phyloP scores from a whole-genome alignment of 1,140 invertebrate species.

The Lucilia sericata region DNA sequence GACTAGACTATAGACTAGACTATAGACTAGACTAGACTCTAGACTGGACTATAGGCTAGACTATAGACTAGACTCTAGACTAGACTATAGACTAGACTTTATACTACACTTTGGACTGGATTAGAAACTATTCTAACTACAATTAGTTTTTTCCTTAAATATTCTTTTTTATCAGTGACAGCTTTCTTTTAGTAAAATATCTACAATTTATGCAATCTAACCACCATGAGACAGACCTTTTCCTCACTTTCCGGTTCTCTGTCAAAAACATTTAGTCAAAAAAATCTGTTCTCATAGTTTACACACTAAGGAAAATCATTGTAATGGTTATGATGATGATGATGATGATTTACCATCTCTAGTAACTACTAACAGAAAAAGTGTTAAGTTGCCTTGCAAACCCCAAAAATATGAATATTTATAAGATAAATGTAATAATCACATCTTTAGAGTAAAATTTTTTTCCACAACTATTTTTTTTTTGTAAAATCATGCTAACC shows the following conservation, averaged over 20 bases:
- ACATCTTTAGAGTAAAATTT: background rate
- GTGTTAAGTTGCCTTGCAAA: constrained; percentile 32
- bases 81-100: too few relatives aligned
- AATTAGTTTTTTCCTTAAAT: too few relatives aligned
- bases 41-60: too few relatives aligned
- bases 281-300: background rate
- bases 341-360: background rate
- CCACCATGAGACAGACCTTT: background rate
- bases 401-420: constrained; percentile 58
- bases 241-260: background rate
- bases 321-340: background rate
- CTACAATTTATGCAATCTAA: background rate
- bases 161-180: too few relatives aligned
- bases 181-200: background rate
- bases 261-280: background rate
- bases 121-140: too few relatives aligned
- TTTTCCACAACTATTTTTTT: background rate
- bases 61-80: too few relatives aligned
- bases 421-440: constrained; percentile 51
- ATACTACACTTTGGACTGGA: too few relatives aligned
- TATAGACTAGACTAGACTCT: too few relatives aligned
- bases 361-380: background rate
- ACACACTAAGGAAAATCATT: background rate
- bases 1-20: too few relatives aligned
- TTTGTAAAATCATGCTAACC: background rate